Percentiles rank a stretch among this genome's conserved stretches.
phyloP scores from a whole-genome alignment of 2,888 invertebrate species.

The Ditylenchus weischeri region DNA sequence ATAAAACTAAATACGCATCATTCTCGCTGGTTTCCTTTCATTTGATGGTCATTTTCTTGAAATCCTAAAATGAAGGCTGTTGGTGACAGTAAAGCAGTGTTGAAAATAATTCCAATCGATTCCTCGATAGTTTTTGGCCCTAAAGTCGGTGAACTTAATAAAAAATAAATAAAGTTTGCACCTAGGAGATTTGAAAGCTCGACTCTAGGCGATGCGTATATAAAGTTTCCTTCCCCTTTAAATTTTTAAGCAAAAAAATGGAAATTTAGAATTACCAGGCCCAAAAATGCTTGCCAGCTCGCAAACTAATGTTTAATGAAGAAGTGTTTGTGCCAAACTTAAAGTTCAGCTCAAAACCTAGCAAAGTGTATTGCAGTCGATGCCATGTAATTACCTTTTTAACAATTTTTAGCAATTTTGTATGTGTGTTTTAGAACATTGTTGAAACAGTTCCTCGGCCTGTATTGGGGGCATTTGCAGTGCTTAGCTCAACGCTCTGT shows the following conservation, averaged over 20 bases:
- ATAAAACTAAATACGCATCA: too few species aligned
- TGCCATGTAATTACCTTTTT: conserved; percentile 44
- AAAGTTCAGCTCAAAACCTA: conserved; percentile 41
- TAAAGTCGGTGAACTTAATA: too few species aligned
- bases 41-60: too few species aligned
- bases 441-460: conserved; percentile 48
- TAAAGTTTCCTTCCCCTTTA: too few species aligned
- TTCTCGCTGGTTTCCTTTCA: too few species aligned
- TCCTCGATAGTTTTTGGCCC: too few species aligned
- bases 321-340: conserved; percentile 37
- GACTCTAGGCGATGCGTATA: too few species aligned
- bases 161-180: too few species aligned
- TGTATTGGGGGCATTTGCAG: conserved; percentile 48
- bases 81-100: too few species aligned
- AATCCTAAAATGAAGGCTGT: too few species aligned
- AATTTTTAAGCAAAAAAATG: neutral
- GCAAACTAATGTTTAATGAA: conserved; percentile 9
- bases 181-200: too few species aligned
- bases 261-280: conserved; percentile 9
- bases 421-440: conserved; percentile 40
- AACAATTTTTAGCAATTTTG: neutral
- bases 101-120: too few species aligned
- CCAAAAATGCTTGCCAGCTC: conserved; percentile 24
- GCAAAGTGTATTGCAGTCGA: conserved; percentile 46
- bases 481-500: conserved; percentile 40